Percentiles rank a stretch among this genome's conserved stretches.
Conservation (phyloP, 2,113 vertebrate genomes). For the Pan paniscus region DNA sequence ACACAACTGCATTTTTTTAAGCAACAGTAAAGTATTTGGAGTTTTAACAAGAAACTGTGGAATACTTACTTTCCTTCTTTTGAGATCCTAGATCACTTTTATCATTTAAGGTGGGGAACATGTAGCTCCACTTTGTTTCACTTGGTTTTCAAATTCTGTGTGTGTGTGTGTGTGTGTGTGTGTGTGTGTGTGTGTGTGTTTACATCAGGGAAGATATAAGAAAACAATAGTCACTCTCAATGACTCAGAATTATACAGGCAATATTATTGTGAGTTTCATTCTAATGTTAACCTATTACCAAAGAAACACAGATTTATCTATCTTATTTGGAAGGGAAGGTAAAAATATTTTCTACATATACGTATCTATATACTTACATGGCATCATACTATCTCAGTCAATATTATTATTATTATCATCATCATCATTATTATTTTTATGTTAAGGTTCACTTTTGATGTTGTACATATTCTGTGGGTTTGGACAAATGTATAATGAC, state of each 20-base stretch:
- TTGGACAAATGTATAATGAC: background rate
- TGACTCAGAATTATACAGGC: background rate
- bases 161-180: too few relatives aligned
- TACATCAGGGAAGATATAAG: background rate
- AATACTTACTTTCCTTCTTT: background rate
- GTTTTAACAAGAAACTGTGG: background rate
- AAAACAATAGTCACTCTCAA: background rate
- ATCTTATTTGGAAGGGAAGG: background rate
- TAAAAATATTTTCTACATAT: background rate
- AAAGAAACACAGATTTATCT: background rate
- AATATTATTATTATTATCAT: background rate
- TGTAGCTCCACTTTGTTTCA: accelerated
- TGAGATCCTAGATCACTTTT: background rate
- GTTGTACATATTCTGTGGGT: background rate
- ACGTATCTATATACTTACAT: background rate
- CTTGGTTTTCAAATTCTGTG: background rate
- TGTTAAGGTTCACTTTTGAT: background rate
- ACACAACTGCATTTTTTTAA: background rate
- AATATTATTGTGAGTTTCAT: background rate
- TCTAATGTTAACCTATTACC: background rate
- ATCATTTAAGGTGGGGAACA: background rate
- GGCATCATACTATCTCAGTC: background rate
- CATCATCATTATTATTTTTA: too few relatives aligned
- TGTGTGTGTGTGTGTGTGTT: background rate
- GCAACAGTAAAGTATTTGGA: background rate